Percentiles rank a stretch among this genome's conserved stretches.
Conservation (phyloP, 1,140 invertebrate genomes). For the Temnothorax nylanderi region DNA sequence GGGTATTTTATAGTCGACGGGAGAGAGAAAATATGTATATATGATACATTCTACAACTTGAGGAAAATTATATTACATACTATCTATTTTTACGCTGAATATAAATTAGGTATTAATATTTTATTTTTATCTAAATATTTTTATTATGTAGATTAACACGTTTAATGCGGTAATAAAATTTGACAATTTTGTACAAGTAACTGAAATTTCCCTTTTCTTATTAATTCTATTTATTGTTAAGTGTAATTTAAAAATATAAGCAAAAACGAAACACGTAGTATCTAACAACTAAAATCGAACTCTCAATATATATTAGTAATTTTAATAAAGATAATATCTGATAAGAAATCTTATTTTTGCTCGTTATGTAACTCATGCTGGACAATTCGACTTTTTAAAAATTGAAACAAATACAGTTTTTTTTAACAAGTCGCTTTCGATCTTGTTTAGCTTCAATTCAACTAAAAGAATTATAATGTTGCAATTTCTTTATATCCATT, state of each 20-base stretch:
- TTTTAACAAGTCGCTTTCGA: background rate
- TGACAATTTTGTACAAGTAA: no score
- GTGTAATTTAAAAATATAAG: no score
- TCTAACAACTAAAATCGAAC: background rate
- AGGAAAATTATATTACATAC: background rate
- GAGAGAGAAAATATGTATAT: background rate
- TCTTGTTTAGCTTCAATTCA: background rate
- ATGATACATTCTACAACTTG: background rate
- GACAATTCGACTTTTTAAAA: background rate
- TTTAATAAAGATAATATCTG: background rate
- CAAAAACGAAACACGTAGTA: no score
- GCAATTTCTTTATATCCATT: background rate
- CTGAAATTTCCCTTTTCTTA: no score
- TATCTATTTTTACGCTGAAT: background rate
- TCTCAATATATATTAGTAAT: background rate
- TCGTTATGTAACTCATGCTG: background rate
- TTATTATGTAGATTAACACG: no score
- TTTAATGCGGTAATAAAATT: no score
- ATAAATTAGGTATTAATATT: background rate
- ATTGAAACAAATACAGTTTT: background rate
- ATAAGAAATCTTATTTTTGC: background rate
- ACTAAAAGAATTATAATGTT: background rate
- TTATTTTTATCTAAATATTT: background rate
- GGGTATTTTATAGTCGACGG: background rate
- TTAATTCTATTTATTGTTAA: no score